Percentiles rank a stretch among this genome's conserved stretches.
These are phyloP conservation scores for Pedetes capensis DNA, from an alignment of 2,113 vertebrate genomes.

Conservation along the genomic window DNA sequence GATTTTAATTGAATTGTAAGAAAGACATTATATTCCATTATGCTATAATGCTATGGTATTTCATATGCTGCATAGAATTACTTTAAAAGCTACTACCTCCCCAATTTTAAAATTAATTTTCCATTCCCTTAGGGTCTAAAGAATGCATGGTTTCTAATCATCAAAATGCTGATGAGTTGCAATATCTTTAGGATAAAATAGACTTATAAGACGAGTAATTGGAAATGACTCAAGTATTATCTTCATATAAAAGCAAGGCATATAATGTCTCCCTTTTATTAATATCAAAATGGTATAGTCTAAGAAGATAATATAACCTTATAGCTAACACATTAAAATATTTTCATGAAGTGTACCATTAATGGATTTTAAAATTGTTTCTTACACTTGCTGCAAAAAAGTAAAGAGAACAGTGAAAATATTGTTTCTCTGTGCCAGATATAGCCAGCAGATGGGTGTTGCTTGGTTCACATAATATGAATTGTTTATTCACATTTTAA, in stretches of 20 bases:
- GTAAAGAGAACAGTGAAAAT: not conserved
- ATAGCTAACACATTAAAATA: not conserved
- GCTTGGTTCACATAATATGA: not conserved
- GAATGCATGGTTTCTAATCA: not conserved
- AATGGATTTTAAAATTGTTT: not conserved
- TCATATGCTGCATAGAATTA: not conserved
- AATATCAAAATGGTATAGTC: not conserved
- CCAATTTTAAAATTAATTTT: constrained; percentile 1
- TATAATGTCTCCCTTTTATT: not conserved
- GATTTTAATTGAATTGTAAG: not conserved
- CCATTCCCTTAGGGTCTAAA: not conserved
- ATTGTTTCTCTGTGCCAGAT: not conserved
- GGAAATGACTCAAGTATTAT: not conserved
- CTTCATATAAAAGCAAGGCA: not conserved
- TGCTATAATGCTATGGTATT: not conserved
- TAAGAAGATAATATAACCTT: not conserved
- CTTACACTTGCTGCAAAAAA: not conserved
- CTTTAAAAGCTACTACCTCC: not conserved
- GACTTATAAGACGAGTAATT: not conserved
- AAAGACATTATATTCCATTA: not conserved
- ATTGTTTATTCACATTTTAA: not conserved
- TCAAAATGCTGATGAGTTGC: not conserved
- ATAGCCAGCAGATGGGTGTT: not conserved
- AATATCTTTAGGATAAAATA: not conserved
- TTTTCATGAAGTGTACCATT: not conserved